These are phyloP conservation scores for Psilanteris sp. DNA, from an alignment of 1,140 invertebrate species.

Conservation along the genomic window DNA sequence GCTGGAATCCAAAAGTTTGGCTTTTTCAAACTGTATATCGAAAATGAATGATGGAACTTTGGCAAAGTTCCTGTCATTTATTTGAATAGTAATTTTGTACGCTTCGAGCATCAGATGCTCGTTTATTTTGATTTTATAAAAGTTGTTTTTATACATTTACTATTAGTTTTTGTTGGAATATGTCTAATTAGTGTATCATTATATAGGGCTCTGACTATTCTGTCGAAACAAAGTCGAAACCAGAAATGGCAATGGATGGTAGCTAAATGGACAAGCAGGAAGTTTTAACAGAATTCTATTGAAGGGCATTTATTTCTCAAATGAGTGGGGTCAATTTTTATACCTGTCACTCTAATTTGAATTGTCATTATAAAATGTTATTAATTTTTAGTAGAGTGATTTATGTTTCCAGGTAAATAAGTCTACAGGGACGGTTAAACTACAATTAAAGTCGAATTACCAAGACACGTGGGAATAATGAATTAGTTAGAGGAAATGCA, in stretches of 20 bases:
- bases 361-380: constrained; percentile 49
- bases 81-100: constrained; percentile 23
- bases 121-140: constrained; percentile 9
- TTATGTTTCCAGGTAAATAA: constrained; percentile 55
- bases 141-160: constrained; percentile 37
- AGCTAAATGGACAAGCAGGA: constrained; percentile 61
- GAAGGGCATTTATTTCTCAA: constrained; percentile 38
- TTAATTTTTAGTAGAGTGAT: constrained; percentile 50
- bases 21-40: background rate
- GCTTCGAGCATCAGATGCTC: constrained; percentile 13
- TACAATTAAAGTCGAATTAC: constrained; percentile 21
- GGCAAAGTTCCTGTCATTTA: constrained; percentile 25
- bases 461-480: constrained; percentile 12
- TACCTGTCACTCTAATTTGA: constrained; percentile 14
- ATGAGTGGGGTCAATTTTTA: constrained; percentile 29
- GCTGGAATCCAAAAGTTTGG: constrained; percentile 35
- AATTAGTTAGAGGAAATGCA: constrained; percentile 13
- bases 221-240: constrained; percentile 58
- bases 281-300: constrained; percentile 49
- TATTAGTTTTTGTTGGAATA: constrained; percentile 30
- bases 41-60: constrained; percentile 29
- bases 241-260: constrained; percentile 54
- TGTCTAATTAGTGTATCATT: constrained; percentile 62
- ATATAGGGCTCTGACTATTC: constrained; percentile 63
- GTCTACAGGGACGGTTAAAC: constrained; percentile 32